Percentiles rank a stretch among this genome's conserved stretches.
These are phyloP conservation scores for Xenops minutus DNA, from an alignment of 2,797 vertebrate species.

Conservation along the genomic window DNA sequence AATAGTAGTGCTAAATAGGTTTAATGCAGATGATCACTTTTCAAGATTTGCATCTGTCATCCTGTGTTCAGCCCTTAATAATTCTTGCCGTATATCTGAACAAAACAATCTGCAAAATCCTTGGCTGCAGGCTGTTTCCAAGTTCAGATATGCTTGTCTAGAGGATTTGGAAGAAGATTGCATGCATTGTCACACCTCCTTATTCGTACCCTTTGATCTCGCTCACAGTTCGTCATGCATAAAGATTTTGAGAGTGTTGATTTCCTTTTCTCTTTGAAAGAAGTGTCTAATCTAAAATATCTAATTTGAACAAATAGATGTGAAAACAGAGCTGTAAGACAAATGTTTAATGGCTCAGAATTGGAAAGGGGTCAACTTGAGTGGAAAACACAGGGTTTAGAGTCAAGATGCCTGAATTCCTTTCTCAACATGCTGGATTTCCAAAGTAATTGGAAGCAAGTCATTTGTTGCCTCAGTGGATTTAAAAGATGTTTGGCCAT, in stretches of 20 bases:
- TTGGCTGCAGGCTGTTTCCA: background rate
- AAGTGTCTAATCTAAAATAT: background rate
- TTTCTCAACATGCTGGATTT: background rate
- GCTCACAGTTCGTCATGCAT: rapidly evolving
- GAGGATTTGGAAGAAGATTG: background rate
- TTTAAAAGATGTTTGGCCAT: background rate
- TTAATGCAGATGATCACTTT: slow-evolving; percentile 8
- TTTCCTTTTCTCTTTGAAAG: background rate
- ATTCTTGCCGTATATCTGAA: background rate
- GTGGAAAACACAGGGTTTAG: background rate
- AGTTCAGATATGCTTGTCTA: background rate
- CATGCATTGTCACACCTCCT: background rate
- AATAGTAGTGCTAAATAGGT: background rate
- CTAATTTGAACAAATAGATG: background rate
- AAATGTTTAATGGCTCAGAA: background rate
- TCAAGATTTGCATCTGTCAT: background rate
- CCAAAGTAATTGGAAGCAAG: background rate
- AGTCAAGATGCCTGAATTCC: background rate
- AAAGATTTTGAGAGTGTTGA: background rate
- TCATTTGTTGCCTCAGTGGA: background rate
- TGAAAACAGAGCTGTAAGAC: background rate
- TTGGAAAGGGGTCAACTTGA: background rate
- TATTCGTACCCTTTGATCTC: background rate
- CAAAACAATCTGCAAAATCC: slow-evolving; percentile 3
- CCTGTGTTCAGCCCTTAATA: slow-evolving; percentile 7